Evolutionary conservation across 2,113 vertebrate genomes (phyloP).

Genomic region (Alligator mississippiensis): DNA sequence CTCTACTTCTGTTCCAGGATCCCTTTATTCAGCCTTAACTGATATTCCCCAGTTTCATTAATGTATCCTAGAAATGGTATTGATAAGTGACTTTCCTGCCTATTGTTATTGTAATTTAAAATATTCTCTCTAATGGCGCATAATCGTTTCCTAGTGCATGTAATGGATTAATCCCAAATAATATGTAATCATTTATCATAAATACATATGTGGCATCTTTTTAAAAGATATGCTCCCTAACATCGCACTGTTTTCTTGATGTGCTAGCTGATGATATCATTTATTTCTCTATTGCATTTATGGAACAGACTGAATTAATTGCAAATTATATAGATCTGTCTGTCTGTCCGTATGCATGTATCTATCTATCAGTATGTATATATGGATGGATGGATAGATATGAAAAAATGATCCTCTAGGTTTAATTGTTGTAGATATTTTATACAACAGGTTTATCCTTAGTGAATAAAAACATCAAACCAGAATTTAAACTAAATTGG

Average conservation of each 20-base stretch:
- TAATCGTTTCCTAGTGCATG: neutral
- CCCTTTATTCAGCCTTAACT: neutral
- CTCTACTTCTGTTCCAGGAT: neutral
- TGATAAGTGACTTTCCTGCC: slow-evolving; percentile 22
- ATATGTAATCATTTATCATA: neutral
- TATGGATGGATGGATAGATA: no score
- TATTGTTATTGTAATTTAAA: neutral
- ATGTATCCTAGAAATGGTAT: slow-evolving; percentile 22
- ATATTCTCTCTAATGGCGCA: neutral
- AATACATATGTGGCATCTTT: accelerated
- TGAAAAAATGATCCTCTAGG: neutral
- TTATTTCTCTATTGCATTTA: neutral
- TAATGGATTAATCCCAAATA: neutral
- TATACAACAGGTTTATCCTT: neutral
- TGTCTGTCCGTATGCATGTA: no score
- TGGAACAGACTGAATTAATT: neutral
- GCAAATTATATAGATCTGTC: neutral
- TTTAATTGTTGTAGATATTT: neutral
- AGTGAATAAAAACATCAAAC: neutral
- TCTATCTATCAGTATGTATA: no score
- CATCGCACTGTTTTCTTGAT: neutral
- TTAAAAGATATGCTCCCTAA: neutral
- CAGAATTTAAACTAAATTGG: neutral
- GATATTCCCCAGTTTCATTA: neutral
- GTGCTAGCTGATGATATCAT: neutral